These are phyloP conservation scores for Adela reaumurella DNA, from an alignment of 2,888 invertebrate species.

Conservation along the genomic window DNA sequence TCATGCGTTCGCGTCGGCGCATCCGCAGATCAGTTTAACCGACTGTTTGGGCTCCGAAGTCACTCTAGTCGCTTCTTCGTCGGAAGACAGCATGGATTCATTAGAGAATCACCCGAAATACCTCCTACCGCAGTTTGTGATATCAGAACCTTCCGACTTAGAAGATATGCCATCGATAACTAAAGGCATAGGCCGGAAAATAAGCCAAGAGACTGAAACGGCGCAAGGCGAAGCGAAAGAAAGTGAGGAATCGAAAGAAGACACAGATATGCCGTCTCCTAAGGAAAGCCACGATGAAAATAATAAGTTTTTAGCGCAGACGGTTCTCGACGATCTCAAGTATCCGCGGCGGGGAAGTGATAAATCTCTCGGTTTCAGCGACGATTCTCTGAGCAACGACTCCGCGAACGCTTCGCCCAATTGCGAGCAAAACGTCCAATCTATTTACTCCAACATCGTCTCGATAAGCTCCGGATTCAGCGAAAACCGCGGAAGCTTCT, in stretches of 20 bases:
- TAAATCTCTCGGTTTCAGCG: conserved; percentile 67
- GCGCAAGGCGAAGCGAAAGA: conserved; percentile 17
- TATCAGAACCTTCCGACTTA: conserved; percentile 67
- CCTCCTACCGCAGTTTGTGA: conserved; percentile 61
- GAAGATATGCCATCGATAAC: conserved; percentile 76
- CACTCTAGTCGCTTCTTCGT: conserved; percentile 73
- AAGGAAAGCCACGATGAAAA: conserved; percentile 27
- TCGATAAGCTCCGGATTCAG: conserved; percentile 61
- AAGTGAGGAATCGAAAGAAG: conserved; percentile 19
- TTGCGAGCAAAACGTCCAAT: conserved; percentile 45
- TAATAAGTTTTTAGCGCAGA: conserved; percentile 18
- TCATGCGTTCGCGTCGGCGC: conserved; percentile 20
- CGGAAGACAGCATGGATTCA: conserved; percentile 68
- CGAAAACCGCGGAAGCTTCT: conserved; percentile 50
- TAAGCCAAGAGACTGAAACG: conserved; percentile 61
- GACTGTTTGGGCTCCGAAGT: conserved; percentile 86
- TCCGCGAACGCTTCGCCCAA: conserved; percentile 54
- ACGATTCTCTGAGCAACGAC: conserved; percentile 71
- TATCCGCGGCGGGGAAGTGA: conserved; percentile 65
- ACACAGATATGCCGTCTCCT: conserved; percentile 38
- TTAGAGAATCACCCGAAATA: conserved; percentile 56
- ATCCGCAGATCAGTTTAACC: conserved; percentile 89
- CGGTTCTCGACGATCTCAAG: conserved; percentile 25
- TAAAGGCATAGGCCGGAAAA: conserved; percentile 69
- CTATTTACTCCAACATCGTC: conserved; percentile 49